Evolutionary conservation across 2,888 invertebrate genomes (phyloP), one percentile per base, ranked within the genome.

Genomic region (Drosophila recens): DNA sequence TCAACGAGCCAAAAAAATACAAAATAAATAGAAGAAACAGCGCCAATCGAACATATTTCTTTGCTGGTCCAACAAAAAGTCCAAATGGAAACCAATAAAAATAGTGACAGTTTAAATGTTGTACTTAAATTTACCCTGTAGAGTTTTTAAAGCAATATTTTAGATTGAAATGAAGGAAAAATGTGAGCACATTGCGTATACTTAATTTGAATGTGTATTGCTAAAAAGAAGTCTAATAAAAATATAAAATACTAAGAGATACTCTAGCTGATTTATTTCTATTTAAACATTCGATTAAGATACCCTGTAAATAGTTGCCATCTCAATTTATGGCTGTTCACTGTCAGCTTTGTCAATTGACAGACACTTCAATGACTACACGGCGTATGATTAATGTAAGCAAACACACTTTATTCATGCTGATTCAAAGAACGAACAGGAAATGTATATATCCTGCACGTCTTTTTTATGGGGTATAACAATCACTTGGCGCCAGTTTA

Each of bases 401-500:
- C n/a, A 11, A 15, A 4, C 11, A 6, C 15, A 4, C 15, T 20
- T 30, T 54, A 42, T 54, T 42, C 30, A 5, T 33, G 30, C n/a
- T 17, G n/a, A 53, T 8, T 10, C 23, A 36, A 36, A 57, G 34
- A 34, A 56, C 10, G 33, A n/a, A 9, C 56, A 15, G 64, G 58
- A 56, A 56, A 43, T 56, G 51, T n/a, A 63, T 59, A 68, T 52
- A 73, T n/a, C 75, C 74, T 27, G 8, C 23, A 15, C 3, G 38
- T 34, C 11, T n/a, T 8, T 9, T n/a, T 36, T 43, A 11, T 30
- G 33, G 42, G 73, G 78, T 67, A 75, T 68, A 33, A 49, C 59
- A 73, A 70, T 70, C 68, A 73, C 36, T 57, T 51, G 72, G 79
- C 67, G 72, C 79, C 72, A 68, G 49, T 52, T 71, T 79, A 71